Percentiles rank a stretch among this genome's conserved stretches.
Evolutionary conservation across 2,888 invertebrate genomes (phyloP).

Genomic region (Autographa pulchrina): DNA sequence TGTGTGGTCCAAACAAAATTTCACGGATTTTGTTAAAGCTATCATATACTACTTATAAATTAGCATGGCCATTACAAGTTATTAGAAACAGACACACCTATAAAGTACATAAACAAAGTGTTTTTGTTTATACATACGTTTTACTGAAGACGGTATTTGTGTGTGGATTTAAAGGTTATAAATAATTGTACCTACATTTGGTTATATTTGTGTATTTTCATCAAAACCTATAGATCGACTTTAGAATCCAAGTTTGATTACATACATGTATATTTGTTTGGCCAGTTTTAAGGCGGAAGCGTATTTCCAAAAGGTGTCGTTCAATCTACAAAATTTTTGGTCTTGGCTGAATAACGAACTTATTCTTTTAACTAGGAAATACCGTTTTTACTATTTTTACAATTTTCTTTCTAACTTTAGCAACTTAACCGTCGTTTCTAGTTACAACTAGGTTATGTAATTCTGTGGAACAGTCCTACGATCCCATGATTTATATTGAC

Average conservation of each 20-base stretch:
- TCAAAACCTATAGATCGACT: too few relatives aligned
- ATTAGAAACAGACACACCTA: not conserved
- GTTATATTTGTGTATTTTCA: too few relatives aligned
- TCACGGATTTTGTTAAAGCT: not conserved
- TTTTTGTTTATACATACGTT: not conserved
- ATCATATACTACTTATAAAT: not conserved
- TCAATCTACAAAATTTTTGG: too few relatives aligned
- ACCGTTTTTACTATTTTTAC: too few relatives aligned
- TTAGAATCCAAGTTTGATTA: too few relatives aligned
- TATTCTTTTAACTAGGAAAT: too few relatives aligned
- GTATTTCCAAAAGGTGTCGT: too few relatives aligned
- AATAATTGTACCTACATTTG: not conserved
- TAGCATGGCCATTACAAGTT: not conserved
- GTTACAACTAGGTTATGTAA: not conserved
- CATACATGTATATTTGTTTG: too few relatives aligned
- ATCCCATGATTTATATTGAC: conserved; percentile 34
- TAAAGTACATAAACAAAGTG: not conserved
- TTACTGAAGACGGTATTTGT: not conserved
- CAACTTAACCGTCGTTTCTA: not conserved
- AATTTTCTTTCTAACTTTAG: not conserved
- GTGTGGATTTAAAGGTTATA: not conserved
- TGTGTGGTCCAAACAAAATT: not conserved
- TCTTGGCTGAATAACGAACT: too few relatives aligned
- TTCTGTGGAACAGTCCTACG: not conserved
- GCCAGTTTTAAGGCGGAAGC: too few relatives aligned